Percentiles rank a stretch among this genome's conserved stretches.
Evolutionary conservation across 2,797 vertebrate genomes (phyloP).

Genomic region (Alca torda): DNA sequence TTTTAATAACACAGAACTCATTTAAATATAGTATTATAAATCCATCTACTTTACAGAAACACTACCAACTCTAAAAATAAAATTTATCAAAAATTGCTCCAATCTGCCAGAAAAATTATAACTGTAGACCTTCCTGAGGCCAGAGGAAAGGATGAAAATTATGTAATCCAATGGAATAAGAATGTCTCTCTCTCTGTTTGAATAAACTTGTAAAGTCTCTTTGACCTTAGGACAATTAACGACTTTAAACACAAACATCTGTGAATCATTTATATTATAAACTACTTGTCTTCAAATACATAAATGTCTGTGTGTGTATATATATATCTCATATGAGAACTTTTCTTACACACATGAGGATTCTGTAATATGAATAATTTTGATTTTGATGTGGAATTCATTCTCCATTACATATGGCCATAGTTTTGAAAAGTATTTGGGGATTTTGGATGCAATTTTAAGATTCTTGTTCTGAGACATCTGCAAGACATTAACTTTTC

Average conservation of each 20-base stretch:
- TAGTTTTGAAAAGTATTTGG: not conserved
- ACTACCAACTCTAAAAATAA: not conserved
- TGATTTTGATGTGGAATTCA: not conserved
- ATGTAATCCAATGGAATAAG: not conserved
- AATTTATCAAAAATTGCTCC: not conserved
- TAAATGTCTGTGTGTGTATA: not conserved
- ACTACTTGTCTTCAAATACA: not conserved
- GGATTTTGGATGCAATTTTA: not conserved
- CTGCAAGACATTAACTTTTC: slow-evolving; percentile 2
- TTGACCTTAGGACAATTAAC: not conserved
- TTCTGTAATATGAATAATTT: not conserved
- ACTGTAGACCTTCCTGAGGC: not conserved
- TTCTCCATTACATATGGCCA: not conserved
- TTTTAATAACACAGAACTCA: not conserved
- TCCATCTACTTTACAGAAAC: not conserved
- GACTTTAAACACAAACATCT: not conserved
- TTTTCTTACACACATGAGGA: not conserved
- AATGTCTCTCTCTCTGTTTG: not conserved
- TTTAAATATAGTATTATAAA: not conserved
- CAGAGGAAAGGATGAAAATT: not conserved
- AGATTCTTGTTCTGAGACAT: slow-evolving; percentile 20
- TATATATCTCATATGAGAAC: not conserved
- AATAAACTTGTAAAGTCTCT: not conserved
- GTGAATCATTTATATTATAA: not conserved
- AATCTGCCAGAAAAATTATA: not conserved